Evolutionary conservation across 1,140 invertebrate species (phyloP).

Genomic region (Sitobion miscanthi): DNA sequence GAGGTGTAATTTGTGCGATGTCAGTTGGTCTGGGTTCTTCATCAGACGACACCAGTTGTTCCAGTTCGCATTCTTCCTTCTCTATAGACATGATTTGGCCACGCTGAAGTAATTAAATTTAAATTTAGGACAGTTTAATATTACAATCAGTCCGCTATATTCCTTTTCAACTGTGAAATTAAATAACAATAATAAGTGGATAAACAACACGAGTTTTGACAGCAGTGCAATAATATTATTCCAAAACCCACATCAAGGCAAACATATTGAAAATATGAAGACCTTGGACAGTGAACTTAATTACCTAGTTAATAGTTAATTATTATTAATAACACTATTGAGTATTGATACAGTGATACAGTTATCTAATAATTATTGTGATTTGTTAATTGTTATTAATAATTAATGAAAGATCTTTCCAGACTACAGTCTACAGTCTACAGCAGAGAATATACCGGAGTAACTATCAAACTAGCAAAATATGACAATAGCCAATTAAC

Average conservation of each 20-base stretch:
- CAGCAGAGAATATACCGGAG: neutral
- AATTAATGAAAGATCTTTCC: neutral
- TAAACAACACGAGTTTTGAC: neutral
- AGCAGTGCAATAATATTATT: neutral
- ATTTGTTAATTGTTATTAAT: neutral
- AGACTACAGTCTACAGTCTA: neutral
- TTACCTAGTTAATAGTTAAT: neutral
- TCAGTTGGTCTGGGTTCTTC: slow-evolving; percentile 57
- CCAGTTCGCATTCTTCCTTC: slow-evolving; percentile 60
- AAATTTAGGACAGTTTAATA: neutral
- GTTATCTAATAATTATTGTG: neutral
- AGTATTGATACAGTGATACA: neutral
- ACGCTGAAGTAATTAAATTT: neutral
- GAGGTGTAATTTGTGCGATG: slow-evolving; percentile 58
- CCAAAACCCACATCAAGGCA: neutral
- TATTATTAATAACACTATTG: neutral
- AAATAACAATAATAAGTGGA: neutral
- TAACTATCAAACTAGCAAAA: neutral
- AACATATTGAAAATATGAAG: neutral
- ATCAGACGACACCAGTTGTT: slow-evolving; percentile 59
- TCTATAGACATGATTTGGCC: slow-evolving; percentile 58
- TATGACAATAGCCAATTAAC: neutral
- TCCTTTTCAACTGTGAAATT: neutral
- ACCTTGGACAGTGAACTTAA: slow-evolving; percentile 4
- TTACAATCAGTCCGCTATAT: neutral